These are phyloP conservation scores for Cephus pygmeus DNA, from an alignment of 2,888 invertebrate genomes.

Conservation along the genomic window DNA sequence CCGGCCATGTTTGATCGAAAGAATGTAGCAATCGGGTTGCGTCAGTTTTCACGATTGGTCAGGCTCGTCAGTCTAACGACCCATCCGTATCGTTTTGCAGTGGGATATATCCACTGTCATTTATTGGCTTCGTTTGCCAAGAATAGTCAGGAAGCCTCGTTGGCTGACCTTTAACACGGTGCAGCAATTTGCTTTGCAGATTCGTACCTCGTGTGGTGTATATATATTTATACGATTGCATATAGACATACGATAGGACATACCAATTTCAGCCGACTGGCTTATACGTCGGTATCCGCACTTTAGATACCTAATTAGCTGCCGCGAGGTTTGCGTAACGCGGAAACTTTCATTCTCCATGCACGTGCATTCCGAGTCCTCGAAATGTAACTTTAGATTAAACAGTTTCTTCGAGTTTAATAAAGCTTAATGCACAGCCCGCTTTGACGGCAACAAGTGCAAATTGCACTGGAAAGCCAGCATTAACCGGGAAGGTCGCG, in stretches of 20 bases:
- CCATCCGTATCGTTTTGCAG: too few species aligned
- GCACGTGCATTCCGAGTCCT: not conserved
- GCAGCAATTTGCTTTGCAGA: too few species aligned
- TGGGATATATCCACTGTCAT: too few species aligned
- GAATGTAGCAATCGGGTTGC: too few species aligned
- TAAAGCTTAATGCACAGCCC: slow-evolving; percentile 41
- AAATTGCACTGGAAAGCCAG: slow-evolving; percentile 30
- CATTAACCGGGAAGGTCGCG: not conserved
- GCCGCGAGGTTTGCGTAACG: not conserved
- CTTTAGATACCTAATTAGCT: not conserved
- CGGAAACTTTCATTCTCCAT: not conserved
- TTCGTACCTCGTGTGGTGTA: not conserved
- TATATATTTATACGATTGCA: not conserved
- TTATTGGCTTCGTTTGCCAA: too few species aligned
- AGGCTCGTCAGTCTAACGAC: too few species aligned
- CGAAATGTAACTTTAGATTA: slow-evolving; percentile 34
- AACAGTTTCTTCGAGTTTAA: slow-evolving; percentile 34
- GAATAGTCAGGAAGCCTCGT: too few species aligned
- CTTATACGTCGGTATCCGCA: not conserved
- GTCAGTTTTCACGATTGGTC: too few species aligned
- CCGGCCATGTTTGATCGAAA: too few species aligned
- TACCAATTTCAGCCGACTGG: not conserved
- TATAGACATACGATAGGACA: not conserved
- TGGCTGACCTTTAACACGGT: too few species aligned
- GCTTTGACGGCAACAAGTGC: slow-evolving; percentile 36